A percentile compares a stretch with the other conserved stretches of the same genome.
phyloP scores from a whole-genome alignment of 2,113 vertebrate genomes.

The Rhipidura dahli region DNA sequence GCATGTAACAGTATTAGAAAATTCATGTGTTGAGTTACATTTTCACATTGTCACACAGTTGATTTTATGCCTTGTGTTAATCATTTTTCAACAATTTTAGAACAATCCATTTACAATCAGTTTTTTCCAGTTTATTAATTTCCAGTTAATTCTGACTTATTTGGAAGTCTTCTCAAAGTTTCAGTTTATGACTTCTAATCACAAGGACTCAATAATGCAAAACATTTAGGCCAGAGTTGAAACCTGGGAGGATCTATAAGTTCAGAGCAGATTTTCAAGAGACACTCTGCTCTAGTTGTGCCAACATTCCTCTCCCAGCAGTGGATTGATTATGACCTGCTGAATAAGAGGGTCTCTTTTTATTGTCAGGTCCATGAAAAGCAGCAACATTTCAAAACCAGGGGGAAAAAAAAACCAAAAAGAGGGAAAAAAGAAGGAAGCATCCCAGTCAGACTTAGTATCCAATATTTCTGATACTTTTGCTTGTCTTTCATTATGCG shows the following conservation, averaged over 20 bases:
- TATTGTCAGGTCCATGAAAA: neutral
- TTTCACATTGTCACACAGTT: neutral
- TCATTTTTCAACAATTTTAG: neutral
- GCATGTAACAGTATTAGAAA: neutral
- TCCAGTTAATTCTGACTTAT: neutral
- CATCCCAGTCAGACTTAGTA: neutral
- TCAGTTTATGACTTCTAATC: neutral
- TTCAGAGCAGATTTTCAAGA: neutral
- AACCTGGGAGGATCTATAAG: neutral
- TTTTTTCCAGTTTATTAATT: neutral
- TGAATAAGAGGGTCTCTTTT: neutral
- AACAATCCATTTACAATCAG: neutral
- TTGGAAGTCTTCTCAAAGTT: neutral
- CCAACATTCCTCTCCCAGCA: neutral
- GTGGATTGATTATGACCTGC: neutral
- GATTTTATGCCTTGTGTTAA: neutral
- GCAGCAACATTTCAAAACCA: neutral
- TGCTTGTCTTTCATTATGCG: neutral
- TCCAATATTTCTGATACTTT: neutral
- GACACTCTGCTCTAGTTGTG: neutral
- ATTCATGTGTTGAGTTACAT: neutral
- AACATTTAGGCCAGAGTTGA: neutral
- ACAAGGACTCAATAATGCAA: neutral
- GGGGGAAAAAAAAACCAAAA: rapidly evolving
- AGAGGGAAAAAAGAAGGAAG: neutral